phyloP scores from a whole-genome alignment of 2,113 vertebrate genomes.

The Variabilichromis moorii region DNA sequence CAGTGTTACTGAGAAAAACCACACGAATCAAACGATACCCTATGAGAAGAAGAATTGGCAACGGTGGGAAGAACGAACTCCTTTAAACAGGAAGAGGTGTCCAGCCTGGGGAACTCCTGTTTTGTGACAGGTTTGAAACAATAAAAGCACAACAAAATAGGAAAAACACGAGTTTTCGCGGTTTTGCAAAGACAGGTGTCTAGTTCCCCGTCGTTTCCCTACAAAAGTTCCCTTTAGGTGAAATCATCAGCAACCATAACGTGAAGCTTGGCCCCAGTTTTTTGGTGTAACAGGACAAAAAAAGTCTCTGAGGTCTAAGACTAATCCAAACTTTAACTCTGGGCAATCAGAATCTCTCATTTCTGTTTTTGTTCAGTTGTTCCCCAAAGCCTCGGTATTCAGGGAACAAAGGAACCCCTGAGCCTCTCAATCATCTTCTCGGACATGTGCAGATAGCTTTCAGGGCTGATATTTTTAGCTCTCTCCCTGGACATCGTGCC shows the following conservation, averaged over 20 bases:
- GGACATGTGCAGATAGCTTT: neutral
- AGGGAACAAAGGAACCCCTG: neutral
- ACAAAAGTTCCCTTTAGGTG: neutral
- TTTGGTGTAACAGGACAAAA: neutral
- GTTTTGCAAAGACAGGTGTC: neutral
- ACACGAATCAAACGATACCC: rapidly evolving
- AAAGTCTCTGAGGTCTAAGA: neutral
- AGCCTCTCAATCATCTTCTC: neutral
- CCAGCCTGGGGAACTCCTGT: rapidly evolving
- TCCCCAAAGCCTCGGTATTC: neutral
- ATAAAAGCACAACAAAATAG: neutral
- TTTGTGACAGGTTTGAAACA: neutral
- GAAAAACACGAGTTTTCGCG: neutral
- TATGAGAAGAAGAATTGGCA: neutral
- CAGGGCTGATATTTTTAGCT: neutral
- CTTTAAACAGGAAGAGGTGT: neutral
- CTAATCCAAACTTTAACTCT: neutral
- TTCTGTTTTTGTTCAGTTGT: neutral
- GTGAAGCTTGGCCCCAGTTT: neutral
- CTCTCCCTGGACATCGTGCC: neutral
- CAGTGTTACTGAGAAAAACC: neutral
- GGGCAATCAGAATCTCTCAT: rapidly evolving
- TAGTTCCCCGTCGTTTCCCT: neutral
- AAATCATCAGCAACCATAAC: neutral
- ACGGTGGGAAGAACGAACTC: neutral